These are phyloP conservation scores for Zeugodacus cucurbitae DNA, from an alignment of 1,140 invertebrate species.

Conservation along the genomic window DNA sequence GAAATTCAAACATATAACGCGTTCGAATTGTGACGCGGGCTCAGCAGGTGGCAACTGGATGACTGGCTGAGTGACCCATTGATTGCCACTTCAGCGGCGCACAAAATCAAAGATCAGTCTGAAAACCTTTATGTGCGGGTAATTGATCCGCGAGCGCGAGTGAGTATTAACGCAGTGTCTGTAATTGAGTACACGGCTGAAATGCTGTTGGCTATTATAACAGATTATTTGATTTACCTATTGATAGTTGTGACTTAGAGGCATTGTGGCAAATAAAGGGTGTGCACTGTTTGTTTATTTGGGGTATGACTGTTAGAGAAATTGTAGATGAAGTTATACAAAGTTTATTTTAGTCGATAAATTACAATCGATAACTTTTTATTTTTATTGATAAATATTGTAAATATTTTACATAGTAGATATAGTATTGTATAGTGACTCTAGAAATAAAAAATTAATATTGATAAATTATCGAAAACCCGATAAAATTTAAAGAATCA, in stretches of 20 bases:
- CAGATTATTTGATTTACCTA: neutral
- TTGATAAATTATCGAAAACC: too few species aligned
- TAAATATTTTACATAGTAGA: too few species aligned
- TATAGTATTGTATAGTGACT: too few species aligned
- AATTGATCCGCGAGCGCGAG: neutral
- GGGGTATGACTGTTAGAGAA: too few species aligned
- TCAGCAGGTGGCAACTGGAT: neutral
- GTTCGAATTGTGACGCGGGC: neutral
- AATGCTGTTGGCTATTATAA: neutral
- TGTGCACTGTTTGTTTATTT: neutral
- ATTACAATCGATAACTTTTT: too few species aligned
- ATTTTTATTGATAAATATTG: too few species aligned
- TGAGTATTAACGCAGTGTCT: neutral
- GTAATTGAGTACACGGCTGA: neutral
- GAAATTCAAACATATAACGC: neutral
- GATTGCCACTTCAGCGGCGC: neutral
- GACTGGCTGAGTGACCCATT: neutral
- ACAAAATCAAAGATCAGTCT: neutral
- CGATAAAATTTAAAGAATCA: too few species aligned
- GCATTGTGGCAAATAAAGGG: neutral
- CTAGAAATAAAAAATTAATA: too few species aligned
- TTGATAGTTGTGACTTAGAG: neutral
- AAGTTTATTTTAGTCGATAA: too few species aligned
- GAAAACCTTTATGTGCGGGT: neutral
- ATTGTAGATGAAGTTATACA: too few species aligned